These are phyloP conservation scores for Eupithecia subfuscata DNA, from an alignment of 2,888 invertebrate genomes.

Conservation along the genomic window DNA sequence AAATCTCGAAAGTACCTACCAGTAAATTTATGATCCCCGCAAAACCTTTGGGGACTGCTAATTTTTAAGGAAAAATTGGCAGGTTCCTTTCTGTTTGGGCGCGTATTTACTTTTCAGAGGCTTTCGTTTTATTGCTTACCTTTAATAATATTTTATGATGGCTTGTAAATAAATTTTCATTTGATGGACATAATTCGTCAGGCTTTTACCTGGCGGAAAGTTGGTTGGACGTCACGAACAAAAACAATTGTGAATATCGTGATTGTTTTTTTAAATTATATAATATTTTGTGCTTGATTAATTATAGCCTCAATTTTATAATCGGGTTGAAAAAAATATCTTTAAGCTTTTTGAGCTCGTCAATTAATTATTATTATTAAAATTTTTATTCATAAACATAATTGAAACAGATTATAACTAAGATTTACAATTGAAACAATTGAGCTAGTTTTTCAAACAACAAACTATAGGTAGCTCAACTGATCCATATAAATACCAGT, in stretches of 20 bases:
- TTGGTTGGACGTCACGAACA: not conserved
- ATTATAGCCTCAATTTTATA: not conserved
- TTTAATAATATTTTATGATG: constrained; percentile 5
- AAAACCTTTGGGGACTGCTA: constrained; percentile 74
- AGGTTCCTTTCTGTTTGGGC: constrained; percentile 36
- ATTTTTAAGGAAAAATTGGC: constrained; percentile 67
- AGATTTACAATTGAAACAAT: too few relatives aligned
- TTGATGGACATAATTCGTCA: constrained; percentile 9
- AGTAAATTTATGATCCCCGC: constrained; percentile 73
- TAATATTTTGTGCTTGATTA: not conserved
- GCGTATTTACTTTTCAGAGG: constrained; percentile 25
- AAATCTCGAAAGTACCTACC: constrained; percentile 72
- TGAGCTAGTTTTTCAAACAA: too few relatives aligned
- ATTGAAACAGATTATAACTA: too few relatives aligned
- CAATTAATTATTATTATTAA: too few relatives aligned
- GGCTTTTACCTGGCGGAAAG: not conserved
- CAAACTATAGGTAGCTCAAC: too few relatives aligned
- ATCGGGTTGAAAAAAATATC: not conserved
- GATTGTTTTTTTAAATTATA: not conserved
- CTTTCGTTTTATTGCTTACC: constrained; percentile 14
- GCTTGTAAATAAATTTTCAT: constrained; percentile 15
- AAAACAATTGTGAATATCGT: not conserved
- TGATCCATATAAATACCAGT: too few relatives aligned
- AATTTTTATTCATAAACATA: too few relatives aligned
- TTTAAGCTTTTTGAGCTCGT: too few relatives aligned